A percentile compares a stretch with the other conserved stretches of the same genome.
These are phyloP conservation scores for Oxygymnocypris stewartii DNA, from an alignment of 2,113 vertebrate species.

Conservation along the genomic window DNA sequence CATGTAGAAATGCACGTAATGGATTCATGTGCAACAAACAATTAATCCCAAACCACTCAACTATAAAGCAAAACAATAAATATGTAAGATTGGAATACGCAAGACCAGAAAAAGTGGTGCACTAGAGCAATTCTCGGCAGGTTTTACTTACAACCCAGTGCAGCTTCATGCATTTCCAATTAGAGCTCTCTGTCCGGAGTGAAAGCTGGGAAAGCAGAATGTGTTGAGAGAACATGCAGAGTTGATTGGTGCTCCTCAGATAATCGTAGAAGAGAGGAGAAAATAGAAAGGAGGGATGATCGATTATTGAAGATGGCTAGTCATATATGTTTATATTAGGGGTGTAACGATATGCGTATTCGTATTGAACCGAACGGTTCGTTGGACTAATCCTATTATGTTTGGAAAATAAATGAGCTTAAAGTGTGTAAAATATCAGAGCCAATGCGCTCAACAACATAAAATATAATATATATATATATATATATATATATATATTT, in stretches of 20 bases:
- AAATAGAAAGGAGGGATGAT: background rate
- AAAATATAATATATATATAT: too few species aligned
- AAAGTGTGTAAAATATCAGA: too few species aligned
- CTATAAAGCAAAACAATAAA: conserved; percentile 26
- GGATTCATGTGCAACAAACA: conserved; percentile 32
- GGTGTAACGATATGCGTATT: too few species aligned
- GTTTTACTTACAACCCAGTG: conserved; percentile 70
- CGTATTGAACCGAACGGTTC: too few species aligned
- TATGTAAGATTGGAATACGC: background rate
- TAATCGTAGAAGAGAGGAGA: conserved; percentile 65
- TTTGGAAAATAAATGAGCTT: too few species aligned
- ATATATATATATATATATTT: too few species aligned
- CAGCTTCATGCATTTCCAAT: conserved; percentile 67
- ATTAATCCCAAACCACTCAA: conserved; percentile 32
- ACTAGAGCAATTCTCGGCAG: conserved; percentile 60
- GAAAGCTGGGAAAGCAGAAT: conserved; percentile 29
- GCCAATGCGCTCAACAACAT: too few species aligned
- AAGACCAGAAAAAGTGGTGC: background rate
- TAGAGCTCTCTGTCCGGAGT: conserved; percentile 47
- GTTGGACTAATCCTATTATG: too few species aligned
- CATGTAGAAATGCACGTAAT: conserved; percentile 50
- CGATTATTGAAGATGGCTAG: background rate
- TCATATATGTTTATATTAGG: background rate
- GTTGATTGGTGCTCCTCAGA: conserved; percentile 63
- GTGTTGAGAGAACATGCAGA: conserved; percentile 27